Conservation (phyloP, 2,797 vertebrate species). For the Parauchenoglanis punctatus region DNA sequence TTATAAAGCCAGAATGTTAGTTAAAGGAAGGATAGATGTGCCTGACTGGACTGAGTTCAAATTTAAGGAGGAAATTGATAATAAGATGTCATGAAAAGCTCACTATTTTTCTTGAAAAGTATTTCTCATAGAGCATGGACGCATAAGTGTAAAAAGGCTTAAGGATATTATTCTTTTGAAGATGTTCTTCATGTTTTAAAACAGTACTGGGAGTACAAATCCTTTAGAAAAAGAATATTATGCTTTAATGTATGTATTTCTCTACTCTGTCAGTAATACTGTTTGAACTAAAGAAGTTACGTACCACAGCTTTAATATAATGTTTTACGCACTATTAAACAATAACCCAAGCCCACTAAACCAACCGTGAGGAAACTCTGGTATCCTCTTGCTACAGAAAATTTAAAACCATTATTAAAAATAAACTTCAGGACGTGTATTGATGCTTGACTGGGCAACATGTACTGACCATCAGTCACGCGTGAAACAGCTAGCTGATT, state of each 20-base stretch:
- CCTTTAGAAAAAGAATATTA: not conserved
- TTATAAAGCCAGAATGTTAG: not conserved
- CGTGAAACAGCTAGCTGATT: constrained; percentile 14
- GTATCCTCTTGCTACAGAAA: not conserved
- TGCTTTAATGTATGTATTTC: not conserved
- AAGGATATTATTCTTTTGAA: not conserved
- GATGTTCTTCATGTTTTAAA: not conserved
- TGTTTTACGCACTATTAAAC: not conserved
- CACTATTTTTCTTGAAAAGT: not conserved
- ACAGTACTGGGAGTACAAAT: not conserved
- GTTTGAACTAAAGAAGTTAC: not conserved
- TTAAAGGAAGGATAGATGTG: not conserved
- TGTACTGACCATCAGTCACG: constrained; percentile 12
- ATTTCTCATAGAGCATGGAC: not conserved
- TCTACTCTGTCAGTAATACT: not conserved
- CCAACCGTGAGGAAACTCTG: not conserved
- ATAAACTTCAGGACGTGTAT: not conserved
- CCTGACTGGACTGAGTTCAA: not conserved
- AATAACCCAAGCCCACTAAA: not conserved
- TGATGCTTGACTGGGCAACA: not conserved
- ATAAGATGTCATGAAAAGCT: not conserved
- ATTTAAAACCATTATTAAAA: not conserved
- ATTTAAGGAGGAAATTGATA: not conserved
- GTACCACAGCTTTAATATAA: not conserved
- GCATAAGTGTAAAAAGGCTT: not conserved